Conservation (phyloP, 53 echinoderm and acorn worm species). For the Hippasteria phrygiana region DNA sequence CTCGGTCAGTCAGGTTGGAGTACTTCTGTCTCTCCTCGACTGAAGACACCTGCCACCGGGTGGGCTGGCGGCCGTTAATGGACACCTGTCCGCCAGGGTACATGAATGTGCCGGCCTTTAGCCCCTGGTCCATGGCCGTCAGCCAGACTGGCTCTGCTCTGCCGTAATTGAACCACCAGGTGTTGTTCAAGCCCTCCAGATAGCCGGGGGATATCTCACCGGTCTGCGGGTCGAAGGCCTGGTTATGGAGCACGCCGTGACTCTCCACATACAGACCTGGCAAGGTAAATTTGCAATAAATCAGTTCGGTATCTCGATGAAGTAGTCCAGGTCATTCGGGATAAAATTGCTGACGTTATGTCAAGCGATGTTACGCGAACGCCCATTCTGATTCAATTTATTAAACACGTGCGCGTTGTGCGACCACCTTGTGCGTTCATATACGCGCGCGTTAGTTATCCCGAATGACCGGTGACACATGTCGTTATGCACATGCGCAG, state of each 20-base stretch:
- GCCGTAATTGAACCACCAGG: constrained; percentile 75
- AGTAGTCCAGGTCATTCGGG: too few relatives aligned
- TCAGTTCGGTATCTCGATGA: too few relatives aligned
- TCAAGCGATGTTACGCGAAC: too few relatives aligned
- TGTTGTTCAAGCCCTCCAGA: constrained; percentile 74
- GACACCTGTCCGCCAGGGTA: constrained; percentile 90
- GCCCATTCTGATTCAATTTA: too few relatives aligned
- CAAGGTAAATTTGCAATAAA: too few relatives aligned
- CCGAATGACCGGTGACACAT: too few relatives aligned
- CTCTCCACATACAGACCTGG: constrained; percentile 89
- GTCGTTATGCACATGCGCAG: too few relatives aligned
- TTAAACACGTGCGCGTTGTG: too few relatives aligned
- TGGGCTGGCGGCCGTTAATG: constrained; percentile 75
- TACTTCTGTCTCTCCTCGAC: constrained; percentile 20
- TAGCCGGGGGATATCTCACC: constrained; percentile 62
- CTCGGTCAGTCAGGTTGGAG: constrained; percentile 48
- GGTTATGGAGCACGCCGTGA: constrained; percentile 92
- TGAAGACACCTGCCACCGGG: constrained; percentile 44
- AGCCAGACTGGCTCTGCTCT: constrained; percentile 87
- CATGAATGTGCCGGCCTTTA: constrained; percentile 88
- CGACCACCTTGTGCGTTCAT: too few relatives aligned
- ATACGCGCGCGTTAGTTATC: too few relatives aligned
- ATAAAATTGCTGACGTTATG: too few relatives aligned
- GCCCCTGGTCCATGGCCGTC: constrained; percentile 79
- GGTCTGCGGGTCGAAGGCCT: constrained; percentile 71